Evolutionary conservation across 2,113 vertebrate species (phyloP).

Genomic region (Morone chrysops): DNA sequence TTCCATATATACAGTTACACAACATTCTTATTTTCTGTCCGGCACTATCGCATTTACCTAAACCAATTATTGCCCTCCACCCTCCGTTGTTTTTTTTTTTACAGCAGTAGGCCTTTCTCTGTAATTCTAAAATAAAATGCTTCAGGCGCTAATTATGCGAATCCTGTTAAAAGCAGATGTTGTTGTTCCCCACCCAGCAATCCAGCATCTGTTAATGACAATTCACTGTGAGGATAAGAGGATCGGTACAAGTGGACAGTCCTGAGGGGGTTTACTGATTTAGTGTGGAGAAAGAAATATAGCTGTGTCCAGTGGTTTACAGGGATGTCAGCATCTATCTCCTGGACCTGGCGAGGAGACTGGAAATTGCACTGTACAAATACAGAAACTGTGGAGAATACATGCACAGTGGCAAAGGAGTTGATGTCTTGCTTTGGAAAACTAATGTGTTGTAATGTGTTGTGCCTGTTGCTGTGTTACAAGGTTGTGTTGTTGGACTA

Average conservation of each 20-base stretch:
- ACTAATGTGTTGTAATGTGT: too few species aligned
- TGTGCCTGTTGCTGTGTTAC: not conserved
- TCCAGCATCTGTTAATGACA: not conserved
- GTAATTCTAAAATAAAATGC: not conserved
- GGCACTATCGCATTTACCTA: not conserved
- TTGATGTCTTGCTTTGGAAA: not conserved
- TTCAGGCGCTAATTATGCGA: not conserved
- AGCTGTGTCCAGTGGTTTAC: not conserved
- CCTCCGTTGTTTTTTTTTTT: not conserved
- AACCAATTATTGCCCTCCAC: not conserved
- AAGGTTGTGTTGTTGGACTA: not conserved
- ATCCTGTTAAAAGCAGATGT: slow-evolving; percentile 2
- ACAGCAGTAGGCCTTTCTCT: not conserved
- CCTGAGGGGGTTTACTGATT: not conserved
- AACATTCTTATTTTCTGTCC: not conserved
- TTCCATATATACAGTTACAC: too few species aligned
- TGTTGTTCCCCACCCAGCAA: not conserved
- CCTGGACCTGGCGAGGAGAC: not conserved
- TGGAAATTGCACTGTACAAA: not conserved
- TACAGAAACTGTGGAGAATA: slow-evolving; percentile 1
- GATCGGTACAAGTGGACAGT: not conserved
- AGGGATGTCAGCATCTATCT: slow-evolving; percentile 1
- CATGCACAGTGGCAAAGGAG: not conserved
- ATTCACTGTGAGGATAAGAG: not conserved
- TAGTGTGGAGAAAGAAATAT: slow-evolving; percentile 6